A percentile compares a stretch with the other conserved stretches of the same genome.
phyloP scores from a whole-genome alignment of 2,797 vertebrate genomes.

The Etheostoma nigrum region DNA sequence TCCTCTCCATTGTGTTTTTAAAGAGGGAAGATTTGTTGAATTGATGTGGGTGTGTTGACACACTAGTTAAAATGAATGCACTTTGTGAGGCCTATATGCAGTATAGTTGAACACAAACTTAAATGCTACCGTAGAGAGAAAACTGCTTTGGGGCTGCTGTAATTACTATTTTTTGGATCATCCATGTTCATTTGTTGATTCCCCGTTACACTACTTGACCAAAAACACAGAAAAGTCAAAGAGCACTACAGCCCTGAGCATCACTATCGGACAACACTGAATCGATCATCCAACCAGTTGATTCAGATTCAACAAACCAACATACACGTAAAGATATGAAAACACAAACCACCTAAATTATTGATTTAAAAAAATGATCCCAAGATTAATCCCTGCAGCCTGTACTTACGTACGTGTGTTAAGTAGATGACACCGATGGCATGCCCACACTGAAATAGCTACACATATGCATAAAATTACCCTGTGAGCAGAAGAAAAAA shows the following conservation, averaged over 20 bases:
- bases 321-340: neutral
- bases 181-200: neutral
- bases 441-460: conserved; percentile 3
- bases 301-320: conserved; percentile 6
- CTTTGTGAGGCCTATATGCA: conserved; percentile 16
- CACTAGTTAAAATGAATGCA: conserved; percentile 26
- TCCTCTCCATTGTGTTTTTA: conserved; percentile 39
- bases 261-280: conserved; percentile 2
- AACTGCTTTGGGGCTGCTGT: neutral
- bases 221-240: conserved; percentile 4
- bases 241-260: conserved; percentile 1
- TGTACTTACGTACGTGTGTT: neutral
- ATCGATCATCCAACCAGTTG: neutral
- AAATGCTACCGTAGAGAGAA: conserved; percentile 6
- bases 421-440: conserved; percentile 19
- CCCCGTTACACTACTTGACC: neutral
- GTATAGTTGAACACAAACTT: neutral
- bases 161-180: neutral
- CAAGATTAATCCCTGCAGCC: neutral
- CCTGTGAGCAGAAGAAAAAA: conserved; percentile 77
- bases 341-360: neutral
- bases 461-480: conserved; percentile 6
- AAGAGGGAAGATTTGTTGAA: conserved; percentile 47
- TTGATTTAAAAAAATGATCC: neutral
- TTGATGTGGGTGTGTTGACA: conserved; percentile 39